Conservation (phyloP, 2,888 invertebrate species). For the Bimastos eiseni region DNA sequence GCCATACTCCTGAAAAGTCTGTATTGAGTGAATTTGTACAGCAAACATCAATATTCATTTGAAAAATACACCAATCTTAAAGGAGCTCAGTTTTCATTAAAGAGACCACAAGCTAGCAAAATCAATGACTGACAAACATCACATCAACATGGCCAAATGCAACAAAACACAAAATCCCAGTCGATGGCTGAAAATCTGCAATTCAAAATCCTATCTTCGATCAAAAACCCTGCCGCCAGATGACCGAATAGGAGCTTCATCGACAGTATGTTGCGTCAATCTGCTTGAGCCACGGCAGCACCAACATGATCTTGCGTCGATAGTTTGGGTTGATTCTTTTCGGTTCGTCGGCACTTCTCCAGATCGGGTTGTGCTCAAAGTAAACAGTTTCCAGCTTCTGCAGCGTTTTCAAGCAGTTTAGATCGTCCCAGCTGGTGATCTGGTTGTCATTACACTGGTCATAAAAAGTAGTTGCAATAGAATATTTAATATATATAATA, state of each 20-base stretch:
- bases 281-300: conserved; percentile 82
- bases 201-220: not conserved
- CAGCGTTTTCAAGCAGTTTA: conserved; percentile 72
- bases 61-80: not conserved
- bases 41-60: not conserved
- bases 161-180: not conserved
- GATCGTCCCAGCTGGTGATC: conserved; percentile 80
- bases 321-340: conserved; percentile 78
- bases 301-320: conserved; percentile 84
- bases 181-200: not conserved
- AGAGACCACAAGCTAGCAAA: not conserved
- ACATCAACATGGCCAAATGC: not conserved
- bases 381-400: conserved; percentile 76
- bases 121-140: conserved; percentile 5
- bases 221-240: not conserved
- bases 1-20: no score
- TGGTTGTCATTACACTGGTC: conserved; percentile 86
- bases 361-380: conserved; percentile 87
- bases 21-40: not conserved
- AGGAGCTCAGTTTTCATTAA: not conserved
- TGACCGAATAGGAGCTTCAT: conserved; percentile 13
- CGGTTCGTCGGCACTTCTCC: conserved; percentile 50
- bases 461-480: not conserved
- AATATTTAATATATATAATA: no score
- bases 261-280: conserved; percentile 81